Percentiles rank a stretch among this genome's conserved stretches.
Evolutionary conservation across 2,888 invertebrate genomes (phyloP).

Genomic region (Dynastes maya): DNA sequence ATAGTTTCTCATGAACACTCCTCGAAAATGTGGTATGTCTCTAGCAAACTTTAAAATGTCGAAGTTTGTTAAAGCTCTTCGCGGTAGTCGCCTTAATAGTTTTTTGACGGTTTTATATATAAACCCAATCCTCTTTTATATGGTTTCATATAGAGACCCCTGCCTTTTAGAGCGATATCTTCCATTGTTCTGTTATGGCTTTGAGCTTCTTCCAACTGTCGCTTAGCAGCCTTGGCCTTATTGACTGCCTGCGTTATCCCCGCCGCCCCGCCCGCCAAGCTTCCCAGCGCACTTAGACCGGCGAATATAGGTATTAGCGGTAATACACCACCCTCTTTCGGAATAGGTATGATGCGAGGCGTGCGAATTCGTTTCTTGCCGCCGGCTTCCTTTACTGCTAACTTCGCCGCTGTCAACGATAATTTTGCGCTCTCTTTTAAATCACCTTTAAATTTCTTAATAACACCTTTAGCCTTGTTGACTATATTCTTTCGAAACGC

Average conservation of each 20-base stretch:
- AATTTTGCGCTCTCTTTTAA: slow-evolving; percentile 36
- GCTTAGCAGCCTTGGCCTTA: slow-evolving; percentile 56
- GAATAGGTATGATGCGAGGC: slow-evolving; percentile 62
- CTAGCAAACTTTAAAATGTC: slow-evolving; percentile 50
- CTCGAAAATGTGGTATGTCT: slow-evolving; percentile 54
- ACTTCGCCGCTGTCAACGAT: slow-evolving; percentile 37
- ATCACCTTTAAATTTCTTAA: slow-evolving; percentile 28
- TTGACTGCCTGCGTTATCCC: slow-evolving; percentile 59
- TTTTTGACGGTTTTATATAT: slow-evolving; percentile 47
- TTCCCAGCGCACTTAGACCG: slow-evolving; percentile 56
- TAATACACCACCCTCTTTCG: slow-evolving; percentile 61
- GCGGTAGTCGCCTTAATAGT: slow-evolving; percentile 55
- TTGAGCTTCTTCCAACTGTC: slow-evolving; percentile 56
- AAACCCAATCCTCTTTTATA: slow-evolving; percentile 42
- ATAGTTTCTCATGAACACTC: slow-evolving; percentile 57
- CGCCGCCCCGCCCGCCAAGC: slow-evolving; percentile 56
- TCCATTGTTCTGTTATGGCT: slow-evolving; percentile 61
- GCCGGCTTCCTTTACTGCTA: slow-evolving; percentile 30
- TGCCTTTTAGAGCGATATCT: slow-evolving; percentile 53
- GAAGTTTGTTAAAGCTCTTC: slow-evolving; percentile 55
- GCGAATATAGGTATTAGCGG: slow-evolving; percentile 59
- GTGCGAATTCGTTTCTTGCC: slow-evolving; percentile 45
- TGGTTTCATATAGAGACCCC: slow-evolving; percentile 56
- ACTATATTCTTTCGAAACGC: not conserved
- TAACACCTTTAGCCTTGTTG: not conserved